These are phyloP conservation scores for Oreamnos americanus DNA, from an alignment of 2,113 vertebrate genomes.

Conservation along the genomic window DNA sequence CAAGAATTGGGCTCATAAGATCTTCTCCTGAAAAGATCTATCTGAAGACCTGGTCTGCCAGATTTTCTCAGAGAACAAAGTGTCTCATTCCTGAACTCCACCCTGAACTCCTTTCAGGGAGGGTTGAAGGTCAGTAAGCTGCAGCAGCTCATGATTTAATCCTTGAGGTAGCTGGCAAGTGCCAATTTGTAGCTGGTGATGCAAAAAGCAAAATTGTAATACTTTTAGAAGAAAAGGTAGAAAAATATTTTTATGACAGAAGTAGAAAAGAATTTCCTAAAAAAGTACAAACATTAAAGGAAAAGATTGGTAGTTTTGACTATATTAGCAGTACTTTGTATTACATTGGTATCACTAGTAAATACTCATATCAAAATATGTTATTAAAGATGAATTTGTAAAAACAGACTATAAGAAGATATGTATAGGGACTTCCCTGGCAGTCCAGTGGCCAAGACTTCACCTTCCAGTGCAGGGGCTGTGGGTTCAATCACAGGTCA, in stretches of 20 bases:
- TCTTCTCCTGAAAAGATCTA: background rate
- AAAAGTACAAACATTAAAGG: background rate
- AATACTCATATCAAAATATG: background rate
- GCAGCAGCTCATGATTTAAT: background rate
- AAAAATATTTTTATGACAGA: background rate
- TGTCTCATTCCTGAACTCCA: background rate
- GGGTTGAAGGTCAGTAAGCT: background rate
- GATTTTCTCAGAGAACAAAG: background rate
- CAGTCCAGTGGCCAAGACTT: background rate
- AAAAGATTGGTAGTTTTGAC: background rate
- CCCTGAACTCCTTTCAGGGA: background rate
- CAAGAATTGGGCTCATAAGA: background rate
- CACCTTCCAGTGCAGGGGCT: background rate
- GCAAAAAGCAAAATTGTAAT: background rate
- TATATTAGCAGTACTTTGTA: background rate
- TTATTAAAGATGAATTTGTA: background rate
- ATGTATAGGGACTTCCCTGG: background rate
- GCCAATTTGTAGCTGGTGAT: background rate
- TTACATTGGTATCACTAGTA: background rate
- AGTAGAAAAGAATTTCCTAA: background rate
- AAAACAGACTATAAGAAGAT: background rate
- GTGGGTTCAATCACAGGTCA: background rate
- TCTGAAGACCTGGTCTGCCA: background rate
- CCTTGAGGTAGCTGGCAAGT: background rate
- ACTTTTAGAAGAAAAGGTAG: background rate